Evolutionary conservation across 2,888 invertebrate genomes (phyloP).

Genomic region (Bellardia pandia): DNA sequence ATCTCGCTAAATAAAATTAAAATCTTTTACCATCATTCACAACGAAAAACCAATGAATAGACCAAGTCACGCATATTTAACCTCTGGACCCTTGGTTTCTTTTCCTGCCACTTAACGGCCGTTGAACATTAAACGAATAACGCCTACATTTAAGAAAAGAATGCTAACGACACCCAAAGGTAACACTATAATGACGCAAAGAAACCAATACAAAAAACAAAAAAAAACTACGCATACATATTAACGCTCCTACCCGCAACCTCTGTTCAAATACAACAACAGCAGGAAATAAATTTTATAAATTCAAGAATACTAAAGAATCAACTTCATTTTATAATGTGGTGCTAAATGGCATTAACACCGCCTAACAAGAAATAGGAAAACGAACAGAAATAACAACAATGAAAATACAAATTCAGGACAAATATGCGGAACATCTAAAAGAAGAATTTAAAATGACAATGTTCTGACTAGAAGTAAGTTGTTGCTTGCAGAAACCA

Average conservation of each 20-base stretch:
- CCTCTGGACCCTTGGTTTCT: slow-evolving; percentile 26
- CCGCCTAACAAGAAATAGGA: not conserved
- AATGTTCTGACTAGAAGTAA: not conserved
- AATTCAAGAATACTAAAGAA: slow-evolving; percentile 18
- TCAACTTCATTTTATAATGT: slow-evolving; percentile 34
- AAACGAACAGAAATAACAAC: not conserved
- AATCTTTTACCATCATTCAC: slow-evolving; percentile 5
- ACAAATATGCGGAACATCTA: not conserved
- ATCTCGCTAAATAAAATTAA: slow-evolving; percentile 22
- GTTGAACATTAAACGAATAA: slow-evolving; percentile 22
- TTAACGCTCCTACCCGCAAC: not conserved
- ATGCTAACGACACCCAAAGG: slow-evolving; percentile 78
- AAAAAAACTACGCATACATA: not conserved
- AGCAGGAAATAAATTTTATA: slow-evolving; percentile 35
- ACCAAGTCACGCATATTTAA: slow-evolving; percentile 55
- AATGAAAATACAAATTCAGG: slow-evolving; percentile 8
- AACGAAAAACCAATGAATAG: slow-evolving; percentile 46
- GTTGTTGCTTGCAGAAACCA: not conserved
- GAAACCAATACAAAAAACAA: slow-evolving; percentile 63
- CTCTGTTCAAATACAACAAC: not conserved
- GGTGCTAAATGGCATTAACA: slow-evolving; percentile 38
- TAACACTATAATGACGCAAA: slow-evolving; percentile 73
- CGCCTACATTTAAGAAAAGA: slow-evolving; percentile 45
- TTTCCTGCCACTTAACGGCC: not conserved
- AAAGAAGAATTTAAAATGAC: slow-evolving; percentile 4